These are phyloP conservation scores for Mallateleia sp. DNA, from an alignment of 2,888 invertebrate genomes.

Conservation along the genomic window DNA sequence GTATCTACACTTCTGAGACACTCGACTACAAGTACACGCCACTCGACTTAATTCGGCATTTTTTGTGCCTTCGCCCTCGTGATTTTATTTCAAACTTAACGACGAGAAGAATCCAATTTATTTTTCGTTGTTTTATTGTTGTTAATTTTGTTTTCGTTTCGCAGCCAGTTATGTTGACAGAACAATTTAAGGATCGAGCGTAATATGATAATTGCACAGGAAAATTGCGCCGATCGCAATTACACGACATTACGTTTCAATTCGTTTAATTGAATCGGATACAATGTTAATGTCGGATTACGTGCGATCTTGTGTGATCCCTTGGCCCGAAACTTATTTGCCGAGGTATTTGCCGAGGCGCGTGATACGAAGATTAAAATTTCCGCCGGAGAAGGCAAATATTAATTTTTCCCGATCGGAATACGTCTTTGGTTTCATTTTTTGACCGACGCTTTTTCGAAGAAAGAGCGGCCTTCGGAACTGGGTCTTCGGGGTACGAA, in stretches of 20 bases:
- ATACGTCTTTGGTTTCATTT: too few relatives aligned
- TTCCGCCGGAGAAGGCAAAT: neutral
- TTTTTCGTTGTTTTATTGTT: too few relatives aligned
- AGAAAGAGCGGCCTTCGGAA: too few relatives aligned
- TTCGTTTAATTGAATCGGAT: constrained; percentile 52
- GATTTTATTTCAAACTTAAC: too few relatives aligned
- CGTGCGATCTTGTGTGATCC: constrained; percentile 30
- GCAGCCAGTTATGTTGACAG: constrained; percentile 40
- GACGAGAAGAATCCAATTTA: too few relatives aligned
- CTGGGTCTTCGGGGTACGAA: too few relatives aligned
- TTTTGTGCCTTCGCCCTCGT: neutral
- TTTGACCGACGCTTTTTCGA: too few relatives aligned
- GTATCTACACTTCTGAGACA: constrained; percentile 39
- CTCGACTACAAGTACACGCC: constrained; percentile 28
- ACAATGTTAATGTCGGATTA: constrained; percentile 41
- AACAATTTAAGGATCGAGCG: constrained; percentile 20
- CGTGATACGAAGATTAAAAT: neutral
- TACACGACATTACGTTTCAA: constrained; percentile 36
- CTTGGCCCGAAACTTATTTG: constrained; percentile 26
- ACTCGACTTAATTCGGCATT: constrained; percentile 6
- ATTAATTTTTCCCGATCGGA: too few relatives aligned
- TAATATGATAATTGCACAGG: constrained; percentile 59
- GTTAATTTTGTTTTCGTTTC: neutral
- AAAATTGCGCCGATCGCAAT: constrained; percentile 54
- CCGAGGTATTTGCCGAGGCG: neutral